A percentile compares a stretch with the other conserved stretches of the same genome.
phyloP scores from a whole-genome alignment of 2,888 invertebrate genomes.

The Chirona hameri region DNA sequence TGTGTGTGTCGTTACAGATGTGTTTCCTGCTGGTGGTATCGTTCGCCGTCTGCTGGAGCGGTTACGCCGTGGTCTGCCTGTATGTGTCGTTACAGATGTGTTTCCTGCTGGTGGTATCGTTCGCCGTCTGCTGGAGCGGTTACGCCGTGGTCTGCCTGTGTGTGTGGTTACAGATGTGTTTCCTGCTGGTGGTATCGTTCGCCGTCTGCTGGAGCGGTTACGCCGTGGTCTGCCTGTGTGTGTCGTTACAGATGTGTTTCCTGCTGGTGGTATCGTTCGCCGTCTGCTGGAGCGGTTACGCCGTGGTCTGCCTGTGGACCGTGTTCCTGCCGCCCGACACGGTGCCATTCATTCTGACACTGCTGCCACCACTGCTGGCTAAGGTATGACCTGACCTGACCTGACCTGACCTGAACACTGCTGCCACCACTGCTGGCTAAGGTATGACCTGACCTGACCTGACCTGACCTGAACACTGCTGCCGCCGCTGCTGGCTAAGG shows the following conservation, averaged over 20 bases:
- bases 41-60: constrained; percentile 32
- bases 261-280: constrained; percentile 42
- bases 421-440: too few relatives aligned
- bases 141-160: too few relatives aligned
- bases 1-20: constrained; percentile 41
- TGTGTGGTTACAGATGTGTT: not conserved
- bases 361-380: constrained; percentile 45
- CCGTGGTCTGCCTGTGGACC: constrained; percentile 44
- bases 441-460: too few relatives aligned
- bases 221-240: too few relatives aligned
- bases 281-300: constrained; percentile 45
- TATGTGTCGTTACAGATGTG: too few relatives aligned
- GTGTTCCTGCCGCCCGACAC: constrained; percentile 41
- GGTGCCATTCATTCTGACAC: constrained; percentile 43
- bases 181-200: not conserved
- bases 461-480: too few relatives aligned
- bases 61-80: not conserved
- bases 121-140: too few relatives aligned
- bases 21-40: constrained; percentile 42
- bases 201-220: not conserved
- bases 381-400: constrained; percentile 33
- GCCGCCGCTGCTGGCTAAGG: too few relatives aligned
- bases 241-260: constrained; percentile 42
- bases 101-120: too few relatives aligned
- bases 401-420: too few relatives aligned